Percentiles rank a stretch among this genome's conserved stretches.
phyloP scores from a whole-genome alignment of 2,113 vertebrate genomes.

The Micronycteris hirsuta region DNA sequence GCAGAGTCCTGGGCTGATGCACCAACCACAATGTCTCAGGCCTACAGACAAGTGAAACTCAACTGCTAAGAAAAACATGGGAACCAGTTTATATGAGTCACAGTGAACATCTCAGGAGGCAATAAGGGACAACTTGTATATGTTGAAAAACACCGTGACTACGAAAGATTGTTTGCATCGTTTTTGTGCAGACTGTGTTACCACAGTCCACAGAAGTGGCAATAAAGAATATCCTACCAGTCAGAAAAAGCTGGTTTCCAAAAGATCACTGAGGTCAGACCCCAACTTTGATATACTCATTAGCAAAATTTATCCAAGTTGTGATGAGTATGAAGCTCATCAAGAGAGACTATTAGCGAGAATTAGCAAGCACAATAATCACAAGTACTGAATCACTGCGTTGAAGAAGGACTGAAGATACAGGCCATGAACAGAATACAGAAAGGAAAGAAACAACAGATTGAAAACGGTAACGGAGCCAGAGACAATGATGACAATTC shows the following conservation, averaged over 20 bases:
- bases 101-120: not conserved
- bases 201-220: too few species aligned
- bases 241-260: too few species aligned
- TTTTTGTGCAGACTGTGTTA: too few species aligned
- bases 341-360: not conserved
- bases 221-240: too few species aligned
- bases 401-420: not conserved
- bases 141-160: not conserved
- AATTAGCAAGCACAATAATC: not conserved
- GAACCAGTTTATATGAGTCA: not conserved
- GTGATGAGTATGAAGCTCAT: too few species aligned
- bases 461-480: slow-evolving; percentile 95
- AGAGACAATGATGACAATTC: slow-evolving; percentile 98
- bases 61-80: not conserved
- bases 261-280: too few species aligned
- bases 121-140: not conserved
- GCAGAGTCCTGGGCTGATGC: not conserved
- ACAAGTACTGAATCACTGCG: not conserved
- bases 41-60: not conserved
- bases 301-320: too few species aligned
- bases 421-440: slow-evolving; percentile 84
- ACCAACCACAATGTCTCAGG: not conserved
- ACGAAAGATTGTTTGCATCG: too few species aligned
- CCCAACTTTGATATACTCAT: too few species aligned
- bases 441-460: slow-evolving; percentile 95